phyloP scores from a whole-genome alignment of 37 sponge, comb jelly and placozoan genomes.

The Beroe ovata region DNA sequence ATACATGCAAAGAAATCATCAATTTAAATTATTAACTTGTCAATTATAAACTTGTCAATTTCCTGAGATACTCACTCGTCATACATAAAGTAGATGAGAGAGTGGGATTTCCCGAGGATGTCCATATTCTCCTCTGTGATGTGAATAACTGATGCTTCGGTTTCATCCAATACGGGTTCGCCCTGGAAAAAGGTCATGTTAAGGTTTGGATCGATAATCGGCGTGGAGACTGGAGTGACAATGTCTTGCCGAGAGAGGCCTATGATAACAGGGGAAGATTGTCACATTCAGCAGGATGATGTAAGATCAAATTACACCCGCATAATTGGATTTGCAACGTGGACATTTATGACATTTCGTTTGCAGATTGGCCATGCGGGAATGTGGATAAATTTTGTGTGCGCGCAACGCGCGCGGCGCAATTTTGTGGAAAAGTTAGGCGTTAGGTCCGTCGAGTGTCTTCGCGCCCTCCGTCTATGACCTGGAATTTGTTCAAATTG shows the following conservation, averaged over 20 bases:
- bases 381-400: not conserved
- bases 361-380: no score
- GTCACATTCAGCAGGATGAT: no score
- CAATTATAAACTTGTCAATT: no score
- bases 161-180: not conserved
- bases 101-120: slow-evolving; percentile 33
- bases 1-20: no score
- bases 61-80: slow-evolving; percentile 61
- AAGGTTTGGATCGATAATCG: no score
- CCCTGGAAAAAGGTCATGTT: no score
- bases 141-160: not conserved
- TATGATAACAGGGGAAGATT: no score
- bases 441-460: not conserved
- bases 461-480: slow-evolving; percentile 8
- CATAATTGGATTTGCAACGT: slow-evolving; percentile 56
- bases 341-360: slow-evolving; percentile 16
- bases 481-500: not conserved
- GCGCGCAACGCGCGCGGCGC: not conserved
- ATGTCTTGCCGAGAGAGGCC: no score
- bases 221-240: no score
- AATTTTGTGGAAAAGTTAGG: not conserved
- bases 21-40: no score
- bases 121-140: not conserved
- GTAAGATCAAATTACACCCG: not conserved
- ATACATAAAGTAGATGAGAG: slow-evolving; percentile 47